phyloP scores from a whole-genome alignment of 2,797 vertebrate species.

The Rhodeus uyekii region DNA sequence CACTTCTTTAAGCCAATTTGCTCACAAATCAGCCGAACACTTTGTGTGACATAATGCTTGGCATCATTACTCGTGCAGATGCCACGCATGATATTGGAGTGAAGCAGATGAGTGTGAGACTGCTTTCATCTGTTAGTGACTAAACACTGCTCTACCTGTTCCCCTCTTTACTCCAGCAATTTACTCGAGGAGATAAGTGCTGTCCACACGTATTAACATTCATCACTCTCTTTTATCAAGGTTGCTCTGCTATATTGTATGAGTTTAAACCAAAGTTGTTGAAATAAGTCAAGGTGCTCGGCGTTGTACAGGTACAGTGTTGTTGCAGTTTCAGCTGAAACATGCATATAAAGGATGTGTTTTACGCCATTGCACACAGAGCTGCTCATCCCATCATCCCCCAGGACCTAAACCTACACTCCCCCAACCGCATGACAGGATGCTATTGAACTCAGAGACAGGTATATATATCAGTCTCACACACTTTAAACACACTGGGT shows the following conservation, averaged over 20 bases:
- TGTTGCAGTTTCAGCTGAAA: background rate
- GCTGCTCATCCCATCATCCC: background rate
- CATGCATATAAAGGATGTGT: background rate
- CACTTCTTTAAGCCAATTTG: background rate
- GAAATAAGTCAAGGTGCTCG: background rate
- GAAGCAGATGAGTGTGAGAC: background rate
- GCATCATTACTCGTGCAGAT: too few relatives aligned
- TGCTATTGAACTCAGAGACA: slow-evolving; percentile 10
- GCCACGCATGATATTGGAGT: background rate
- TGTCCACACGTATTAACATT: too few relatives aligned
- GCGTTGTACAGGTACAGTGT: background rate
- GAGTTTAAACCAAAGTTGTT: too few relatives aligned
- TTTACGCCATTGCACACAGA: too few relatives aligned
- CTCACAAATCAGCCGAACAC: background rate
- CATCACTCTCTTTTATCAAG: too few relatives aligned
- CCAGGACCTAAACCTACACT: background rate
- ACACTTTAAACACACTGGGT: background rate
- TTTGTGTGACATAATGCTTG: background rate
- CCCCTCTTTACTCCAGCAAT: background rate
- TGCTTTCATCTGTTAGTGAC: background rate
- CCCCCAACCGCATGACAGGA: slow-evolving; percentile 35
- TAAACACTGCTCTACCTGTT: background rate
- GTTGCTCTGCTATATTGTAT: too few relatives aligned
- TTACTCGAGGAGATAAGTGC: too few relatives aligned
- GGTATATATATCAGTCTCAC: slow-evolving; percentile 30